Evolutionary conservation across 2,113 vertebrate species (phyloP), one percentile per base, ranked within the genome.

Genomic region (Apaloderma vittatum): DNA sequence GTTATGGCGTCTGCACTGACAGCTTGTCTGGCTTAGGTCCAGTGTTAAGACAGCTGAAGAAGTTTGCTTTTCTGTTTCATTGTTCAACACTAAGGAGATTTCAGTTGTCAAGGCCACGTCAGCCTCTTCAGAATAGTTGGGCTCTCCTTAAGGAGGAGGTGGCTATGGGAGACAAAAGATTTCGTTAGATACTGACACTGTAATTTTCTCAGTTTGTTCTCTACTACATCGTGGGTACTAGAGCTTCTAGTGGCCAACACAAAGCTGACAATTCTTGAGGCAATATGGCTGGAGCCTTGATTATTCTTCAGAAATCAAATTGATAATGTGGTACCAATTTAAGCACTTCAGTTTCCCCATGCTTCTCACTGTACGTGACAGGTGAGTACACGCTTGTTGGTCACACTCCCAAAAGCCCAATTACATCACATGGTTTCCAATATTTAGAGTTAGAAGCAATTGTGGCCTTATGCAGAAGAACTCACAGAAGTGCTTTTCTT

Each of bases 161-260:
- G 61, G 15, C 30, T 74, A 1, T n/a, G 32, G 75, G 17, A 80
- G 80, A 77, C 0, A 1, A 62, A 91, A 27, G 16, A 45, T 67
- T 78, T 37, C 81, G 6, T 86, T 75, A 70, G 63, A 92, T 77
- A 59, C 14, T 24, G 23, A 43, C 65, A 26, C 48, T 77, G 3
- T 40, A 5, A 51, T 73, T 92, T 70, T 80, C 46, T 90, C 48
- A 19, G 10, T 62, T 76, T 92, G 24, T 89, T 88, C 55, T 86
- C 15, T 73, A 11, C 11, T 66, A 6, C 46, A 62, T 9, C 18
- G 3, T 34, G 72, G 45, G 15, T 67, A 46, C 19, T 54, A 37
- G 54, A 68, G 17, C 54, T 95, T 83, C n/a, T 72, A 2, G 29
- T 49, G 59, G 12, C 57, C 79, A 58, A 3, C 54, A 52, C 23